Percentiles rank a stretch among this genome's conserved stretches.
Evolutionary conservation across 2,888 invertebrate genomes (phyloP).

Genomic region (Unio delphinus): DNA sequence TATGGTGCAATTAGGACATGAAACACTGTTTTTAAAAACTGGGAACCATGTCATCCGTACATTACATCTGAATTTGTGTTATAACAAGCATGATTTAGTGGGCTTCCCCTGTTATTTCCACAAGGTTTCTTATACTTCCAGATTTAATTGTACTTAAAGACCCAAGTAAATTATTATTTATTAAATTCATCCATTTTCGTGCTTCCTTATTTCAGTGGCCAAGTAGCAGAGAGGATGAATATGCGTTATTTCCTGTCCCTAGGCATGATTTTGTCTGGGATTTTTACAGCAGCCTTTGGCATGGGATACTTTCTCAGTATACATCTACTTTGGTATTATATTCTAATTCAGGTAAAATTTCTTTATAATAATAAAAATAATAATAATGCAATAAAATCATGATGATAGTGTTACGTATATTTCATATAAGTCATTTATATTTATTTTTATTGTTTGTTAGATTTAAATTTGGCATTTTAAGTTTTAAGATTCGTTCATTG

Average conservation of each 20-base stretch:
- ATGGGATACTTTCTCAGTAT: slow-evolving; percentile 86
- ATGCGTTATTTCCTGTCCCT: slow-evolving; percentile 90
- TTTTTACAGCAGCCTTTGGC: slow-evolving; percentile 91
- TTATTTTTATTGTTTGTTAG: no score
- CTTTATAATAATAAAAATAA: not conserved
- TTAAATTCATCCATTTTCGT: not conserved
- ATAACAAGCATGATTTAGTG: no score
- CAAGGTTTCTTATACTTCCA: not conserved
- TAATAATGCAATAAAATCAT: not conserved
- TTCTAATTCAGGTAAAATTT: slow-evolving; percentile 82
- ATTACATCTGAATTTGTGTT: no score
- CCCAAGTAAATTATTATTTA: not conserved
- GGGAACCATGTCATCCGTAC: no score
- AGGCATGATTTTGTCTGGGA: slow-evolving; percentile 91
- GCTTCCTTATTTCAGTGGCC: slow-evolving; percentile 77
- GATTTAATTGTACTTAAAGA: not conserved
- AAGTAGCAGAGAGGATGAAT: slow-evolving; percentile 92
- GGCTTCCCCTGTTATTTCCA: not conserved
- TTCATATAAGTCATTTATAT: no score
- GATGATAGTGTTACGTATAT: no score
- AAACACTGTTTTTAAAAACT: no score
- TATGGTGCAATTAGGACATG: no score
- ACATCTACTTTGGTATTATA: slow-evolving; percentile 86
- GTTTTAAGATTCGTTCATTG: no score
- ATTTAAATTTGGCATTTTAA: no score